Percentiles rank a stretch among this genome's conserved stretches.
Conservation (phyloP, 2,113 vertebrate species). For the Blennius ocellaris region DNA sequence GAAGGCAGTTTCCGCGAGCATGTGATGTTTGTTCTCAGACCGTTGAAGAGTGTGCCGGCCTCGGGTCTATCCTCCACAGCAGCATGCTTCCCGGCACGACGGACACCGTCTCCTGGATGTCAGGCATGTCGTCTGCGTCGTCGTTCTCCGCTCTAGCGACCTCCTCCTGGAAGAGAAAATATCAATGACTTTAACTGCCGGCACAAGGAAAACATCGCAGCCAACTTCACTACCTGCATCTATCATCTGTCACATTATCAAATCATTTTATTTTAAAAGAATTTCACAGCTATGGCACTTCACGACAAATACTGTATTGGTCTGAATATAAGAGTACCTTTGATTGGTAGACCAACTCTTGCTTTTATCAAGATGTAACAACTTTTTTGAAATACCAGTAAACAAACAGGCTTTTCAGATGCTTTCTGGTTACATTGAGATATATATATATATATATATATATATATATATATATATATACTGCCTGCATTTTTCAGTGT, state of each 20-base stretch:
- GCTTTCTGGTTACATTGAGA: no score
- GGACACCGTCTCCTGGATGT: conserved; percentile 91
- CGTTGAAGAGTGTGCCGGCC: conserved; percentile 91
- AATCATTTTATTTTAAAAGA: background rate
- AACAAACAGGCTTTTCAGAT: no score
- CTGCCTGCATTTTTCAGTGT: no score
- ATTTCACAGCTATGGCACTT: conserved; percentile 3
- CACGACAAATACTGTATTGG: conserved; percentile 3
- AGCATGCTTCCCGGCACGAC: conserved; percentile 94
- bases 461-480: no score
- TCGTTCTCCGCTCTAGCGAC: conserved; percentile 82
- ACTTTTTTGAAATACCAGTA: no score
- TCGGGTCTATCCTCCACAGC: conserved; percentile 94
- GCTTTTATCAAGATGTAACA: no score
- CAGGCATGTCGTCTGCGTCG: conserved; percentile 91
- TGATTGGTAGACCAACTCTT: no score
- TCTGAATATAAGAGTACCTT: no score
- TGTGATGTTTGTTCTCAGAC: conserved; percentile 65
- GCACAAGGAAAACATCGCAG: background rate
- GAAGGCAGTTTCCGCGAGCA: no score
- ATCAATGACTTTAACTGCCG: background rate
- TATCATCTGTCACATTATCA: background rate
- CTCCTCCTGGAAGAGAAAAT: conserved; percentile 74
- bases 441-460: no score
- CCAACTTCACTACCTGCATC: background rate